Evolutionary conservation across 2,797 vertebrate species (phyloP), one percentile per base, ranked within the genome.

Genomic region (Lophotriccus pileatus): DNA sequence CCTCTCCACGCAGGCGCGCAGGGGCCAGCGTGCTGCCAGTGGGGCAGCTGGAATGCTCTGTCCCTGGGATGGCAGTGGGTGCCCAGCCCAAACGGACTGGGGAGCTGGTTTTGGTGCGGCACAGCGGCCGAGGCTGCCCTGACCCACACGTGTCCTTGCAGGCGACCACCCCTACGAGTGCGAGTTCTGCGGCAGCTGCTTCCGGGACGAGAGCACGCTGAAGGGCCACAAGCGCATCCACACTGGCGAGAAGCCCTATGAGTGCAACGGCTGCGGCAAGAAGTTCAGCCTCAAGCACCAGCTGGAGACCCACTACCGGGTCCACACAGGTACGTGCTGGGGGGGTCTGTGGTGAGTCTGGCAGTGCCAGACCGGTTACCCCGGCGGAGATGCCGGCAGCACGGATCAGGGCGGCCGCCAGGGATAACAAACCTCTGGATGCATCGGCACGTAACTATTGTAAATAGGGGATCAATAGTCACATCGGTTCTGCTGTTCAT

Each of bases 241-340:
- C 98, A 99, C 99, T 0, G 99, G 99, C 4, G 99, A 99, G 98
- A 99, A 99, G 86, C 99, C 99, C 89, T 99, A 99, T 0, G 99
- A 99, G 96, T 99, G 99, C 98, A 99, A 99, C 2, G 99, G 99
- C 97, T 99, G 99, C 0, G 99, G 99, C 88, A 99, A 99, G 98
- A 99, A 99, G 97, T 99, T 99, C 98, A 99, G 99, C 97, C 99
- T 99, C 91, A 99, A 99, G 96, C 99, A 99, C 97, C 99, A 99
- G 98, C 98, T 99, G 94, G 99, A 99, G 98, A 99, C 99, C 16
- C 99, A 99, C 98, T 99, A 99, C 96, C 98, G 99, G 19, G 99
- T 99, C 96, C 99, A 99, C 97, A 99, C 99, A 98, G 99, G 99
- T 99, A 97, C 11, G 3, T 2, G 58, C 53, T 6, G 19, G 23